These are phyloP conservation scores for Neosilurus hyrtlii DNA, from an alignment of 2,797 vertebrate genomes.

Conservation along the genomic window DNA sequence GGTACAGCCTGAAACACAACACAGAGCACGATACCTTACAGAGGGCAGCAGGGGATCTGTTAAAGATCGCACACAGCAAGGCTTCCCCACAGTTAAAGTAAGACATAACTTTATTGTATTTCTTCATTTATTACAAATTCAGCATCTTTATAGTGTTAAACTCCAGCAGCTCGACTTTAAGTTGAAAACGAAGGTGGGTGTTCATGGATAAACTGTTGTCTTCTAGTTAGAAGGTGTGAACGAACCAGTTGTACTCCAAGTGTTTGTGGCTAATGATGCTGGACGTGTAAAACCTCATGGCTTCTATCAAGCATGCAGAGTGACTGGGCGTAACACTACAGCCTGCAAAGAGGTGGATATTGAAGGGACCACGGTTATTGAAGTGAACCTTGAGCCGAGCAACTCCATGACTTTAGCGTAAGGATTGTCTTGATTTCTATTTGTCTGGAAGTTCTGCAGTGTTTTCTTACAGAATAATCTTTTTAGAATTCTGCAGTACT, in stretches of 20 bases:
- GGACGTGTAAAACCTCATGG: constrained; percentile 96
- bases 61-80: constrained; percentile 96
- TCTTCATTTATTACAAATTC: background rate
- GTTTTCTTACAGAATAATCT: background rate
- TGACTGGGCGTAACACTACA: constrained; percentile 96
- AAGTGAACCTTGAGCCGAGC: constrained; percentile 91
- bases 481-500: background rate
- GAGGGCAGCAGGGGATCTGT: constrained; percentile 98
- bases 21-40: constrained; percentile 94
- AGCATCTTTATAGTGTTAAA: background rate
- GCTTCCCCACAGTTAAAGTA: constrained; percentile 97
- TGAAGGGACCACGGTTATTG: constrained; percentile 95
- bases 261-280: constrained; percentile 95
- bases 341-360: constrained; percentile 98
- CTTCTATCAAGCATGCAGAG: constrained; percentile 97
- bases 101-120: background rate
- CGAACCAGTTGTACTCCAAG: constrained; percentile 91
- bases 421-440: constrained; percentile 57
- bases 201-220: constrained; percentile 4
- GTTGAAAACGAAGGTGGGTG: background rate
- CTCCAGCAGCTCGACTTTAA: background rate
- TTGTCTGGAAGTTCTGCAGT: background rate
- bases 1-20: constrained; percentile 96
- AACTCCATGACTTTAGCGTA: constrained; percentile 95
- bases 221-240: constrained; percentile 91